Base-by-base conservation (phyloP, 2,888 invertebrate species). In the Bombylius major region DNA sequence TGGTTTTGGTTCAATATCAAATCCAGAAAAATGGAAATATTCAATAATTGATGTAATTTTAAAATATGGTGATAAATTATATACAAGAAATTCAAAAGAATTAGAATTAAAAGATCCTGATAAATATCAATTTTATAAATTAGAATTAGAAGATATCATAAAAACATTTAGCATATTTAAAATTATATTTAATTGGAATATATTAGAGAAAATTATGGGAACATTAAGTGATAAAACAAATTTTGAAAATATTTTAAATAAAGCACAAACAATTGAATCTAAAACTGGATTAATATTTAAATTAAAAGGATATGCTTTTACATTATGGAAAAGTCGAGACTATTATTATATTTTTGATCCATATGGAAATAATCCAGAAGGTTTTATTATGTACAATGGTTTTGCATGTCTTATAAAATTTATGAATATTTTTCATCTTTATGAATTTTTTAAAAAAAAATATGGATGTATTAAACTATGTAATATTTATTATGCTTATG, bases 21-120 rank as follows among this genome's bases (percentile, higher is more conserved):
- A 78, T 0, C 75, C 80, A 49, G 66, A 71, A 0, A 75, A 77
- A 58, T 84, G 82, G 79, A 80, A 79, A 53, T 67, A 78, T 1
- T 66, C 71, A 2, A 70, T 82, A 1, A 65, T 85, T 5, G 82
- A 84, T 66, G 76, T 78, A 0, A 73, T 83, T 5, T 63, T 84
- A 11, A 80, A 79, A 61, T 83, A 83, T 58, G 85, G 84, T 0
- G 83, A 85, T 67, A 66, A 79, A 0, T 66, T 85, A 5, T 78
- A 81, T 64, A 78, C 78, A 0, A 72, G 75, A 63, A 63, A 62
- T 39, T 33, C 59, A 9, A 47, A 36, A 1, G 33, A 33, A 11
- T 14, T 56, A 1, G 54, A 58, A 13, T 51, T 54, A 14, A 8
- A 32, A 1, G 49, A 61, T 14, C 49, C 32, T 8, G 32, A 45